These are phyloP conservation scores for Zaprionus taronus DNA, from an alignment of 1,140 invertebrate species.

Conservation along the genomic window DNA sequence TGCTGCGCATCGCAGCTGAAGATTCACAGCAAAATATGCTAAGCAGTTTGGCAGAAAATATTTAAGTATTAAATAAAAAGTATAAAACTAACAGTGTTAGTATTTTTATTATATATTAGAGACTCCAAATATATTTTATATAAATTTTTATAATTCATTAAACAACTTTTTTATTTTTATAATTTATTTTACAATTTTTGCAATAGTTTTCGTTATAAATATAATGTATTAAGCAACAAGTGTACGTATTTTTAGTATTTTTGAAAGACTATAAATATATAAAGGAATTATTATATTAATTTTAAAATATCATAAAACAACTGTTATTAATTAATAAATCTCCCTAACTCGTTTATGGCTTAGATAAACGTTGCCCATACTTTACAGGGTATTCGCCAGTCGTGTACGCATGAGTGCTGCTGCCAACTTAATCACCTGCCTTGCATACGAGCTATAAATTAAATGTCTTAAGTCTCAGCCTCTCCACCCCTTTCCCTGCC, in stretches of 20 bases:
- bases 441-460: background rate
- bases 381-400: background rate
- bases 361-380: no score
- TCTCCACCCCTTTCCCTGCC: no score
- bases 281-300: background rate
- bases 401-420: background rate
- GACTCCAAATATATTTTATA: background rate
- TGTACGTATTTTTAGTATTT: background rate
- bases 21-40: background rate
- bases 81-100: background rate
- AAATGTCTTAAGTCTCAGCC: background rate
- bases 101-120: background rate
- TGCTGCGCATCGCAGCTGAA: background rate
- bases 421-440: conserved; percentile 1
- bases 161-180: no score
- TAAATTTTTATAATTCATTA: no score
- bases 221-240: background rate
- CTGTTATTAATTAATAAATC: background rate
- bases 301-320: background rate
- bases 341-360: background rate
- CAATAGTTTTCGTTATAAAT: background rate
- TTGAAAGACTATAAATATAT: background rate
- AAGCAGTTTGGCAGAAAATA: background rate
- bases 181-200: no score
- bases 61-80: background rate